Percentiles rank a stretch among this genome's conserved stretches.
phyloP scores from a whole-genome alignment of 2,888 invertebrate genomes.

The Lysandra bellargus region DNA sequence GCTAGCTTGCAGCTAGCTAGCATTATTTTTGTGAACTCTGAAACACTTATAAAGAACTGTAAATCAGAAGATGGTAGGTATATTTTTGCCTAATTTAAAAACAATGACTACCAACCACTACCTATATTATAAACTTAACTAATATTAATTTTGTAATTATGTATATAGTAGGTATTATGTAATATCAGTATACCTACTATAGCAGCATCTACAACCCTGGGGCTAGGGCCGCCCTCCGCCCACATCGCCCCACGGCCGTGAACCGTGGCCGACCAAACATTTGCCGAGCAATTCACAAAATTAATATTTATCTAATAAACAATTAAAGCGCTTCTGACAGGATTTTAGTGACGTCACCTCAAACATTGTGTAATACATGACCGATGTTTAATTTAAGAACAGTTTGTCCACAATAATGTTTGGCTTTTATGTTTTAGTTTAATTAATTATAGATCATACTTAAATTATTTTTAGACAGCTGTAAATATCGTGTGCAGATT shows the following conservation, averaged over 20 bases:
- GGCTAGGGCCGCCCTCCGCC: slow-evolving; percentile 33
- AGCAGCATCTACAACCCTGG: too few species aligned
- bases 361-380: slow-evolving; percentile 26
- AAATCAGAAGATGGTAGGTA: too few species aligned
- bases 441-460: background rate
- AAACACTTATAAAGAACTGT: too few species aligned
- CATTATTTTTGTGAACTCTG: too few species aligned
- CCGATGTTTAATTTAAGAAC: background rate
- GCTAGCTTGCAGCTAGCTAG: too few species aligned
- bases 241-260: slow-evolving; percentile 52
- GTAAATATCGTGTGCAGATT: too few species aligned
- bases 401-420: background rate
- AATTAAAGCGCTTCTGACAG: slow-evolving; percentile 47
- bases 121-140: too few species aligned
- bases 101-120: too few species aligned
- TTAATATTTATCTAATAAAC: slow-evolving; percentile 64
- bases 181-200: too few species aligned
- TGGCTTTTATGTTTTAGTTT: background rate
- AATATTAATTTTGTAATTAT: too few species aligned
- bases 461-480: background rate
- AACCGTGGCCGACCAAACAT: slow-evolving; percentile 57
- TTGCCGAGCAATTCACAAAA: slow-evolving; percentile 63
- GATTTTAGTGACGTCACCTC: slow-evolving; percentile 20
- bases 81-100: too few species aligned
- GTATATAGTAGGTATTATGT: too few species aligned